phyloP scores from a whole-genome alignment of 2,113 vertebrate species.

The Oreotragus oreotragus region DNA sequence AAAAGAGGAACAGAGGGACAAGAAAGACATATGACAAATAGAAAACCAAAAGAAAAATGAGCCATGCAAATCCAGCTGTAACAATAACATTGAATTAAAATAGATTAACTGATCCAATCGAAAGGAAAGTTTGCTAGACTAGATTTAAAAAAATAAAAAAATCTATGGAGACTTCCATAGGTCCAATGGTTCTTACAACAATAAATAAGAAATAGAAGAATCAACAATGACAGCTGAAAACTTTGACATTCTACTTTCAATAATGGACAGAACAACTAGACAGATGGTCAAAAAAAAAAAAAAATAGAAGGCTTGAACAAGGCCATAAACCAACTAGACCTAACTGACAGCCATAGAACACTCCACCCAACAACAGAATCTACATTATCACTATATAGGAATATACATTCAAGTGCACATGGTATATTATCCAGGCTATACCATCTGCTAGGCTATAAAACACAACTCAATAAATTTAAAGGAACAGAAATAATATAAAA shows the following conservation, averaged over 20 bases:
- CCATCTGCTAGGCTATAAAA: background rate
- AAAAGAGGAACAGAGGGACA: background rate
- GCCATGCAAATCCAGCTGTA: background rate
- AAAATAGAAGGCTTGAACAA: background rate
- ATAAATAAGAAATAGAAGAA: background rate
- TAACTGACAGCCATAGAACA: background rate
- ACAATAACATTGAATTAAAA: background rate
- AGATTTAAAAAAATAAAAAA: background rate
- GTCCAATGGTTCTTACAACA: background rate
- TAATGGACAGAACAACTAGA: background rate
- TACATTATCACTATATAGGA: background rate
- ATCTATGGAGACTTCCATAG: background rate
- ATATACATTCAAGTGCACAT: background rate
- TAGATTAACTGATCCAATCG: background rate
- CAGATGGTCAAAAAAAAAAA: background rate
- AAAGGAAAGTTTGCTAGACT: background rate
- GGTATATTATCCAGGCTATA: background rate
- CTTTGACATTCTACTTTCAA: background rate
- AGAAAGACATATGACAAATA: background rate
- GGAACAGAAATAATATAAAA: background rate
- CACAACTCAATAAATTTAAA: background rate
- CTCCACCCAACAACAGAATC: background rate
- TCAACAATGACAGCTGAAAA: background rate
- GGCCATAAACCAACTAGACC: background rate
- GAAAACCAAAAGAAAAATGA: background rate